Evolutionary conservation across 1,140 invertebrate species (phyloP), one percentile per base, ranked within the genome.

Genomic region (Forficula auricularia): DNA sequence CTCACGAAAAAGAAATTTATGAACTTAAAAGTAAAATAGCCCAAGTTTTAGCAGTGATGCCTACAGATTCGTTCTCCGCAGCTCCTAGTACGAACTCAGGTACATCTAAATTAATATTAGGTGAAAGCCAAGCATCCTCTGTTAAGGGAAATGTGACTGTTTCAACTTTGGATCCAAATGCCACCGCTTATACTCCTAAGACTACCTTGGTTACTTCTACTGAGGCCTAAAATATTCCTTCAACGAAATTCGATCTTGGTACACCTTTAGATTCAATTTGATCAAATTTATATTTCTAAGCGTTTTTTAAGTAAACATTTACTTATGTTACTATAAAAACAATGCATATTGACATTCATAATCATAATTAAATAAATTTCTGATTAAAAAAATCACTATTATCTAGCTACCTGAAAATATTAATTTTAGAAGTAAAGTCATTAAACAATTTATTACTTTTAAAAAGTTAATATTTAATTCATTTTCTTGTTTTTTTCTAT

Each of bases 1-100:
- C 73, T 48, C 83, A 86, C 64, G 88, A 94, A 48, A 83, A 83
- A 59, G 87, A 94, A 64, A 82, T 92, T 48, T 79, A 82, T 53
- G 81, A 89, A 54, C 69, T 94, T 51, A 92, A 92, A 63, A 72
- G 75, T 41, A 86, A 86, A 64, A 81, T 86, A 52, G 84, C 87
- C 38, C 88, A 95, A 64, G 78, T 90, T 52, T 67, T 92, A 60
- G 86, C 87, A 30, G 80, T 92, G 45, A 88, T 91, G 80, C 86
- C 88, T 19, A 70, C 75, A 50, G 79, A 78, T 53, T 65, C 70
- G 35, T 70, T 76, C 55, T 58, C 47, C 39, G 62, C 41, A 57
- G 60, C 41, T 52, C 56, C 42, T 52, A 38, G 41, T 40, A 40
- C 57, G 6, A 38, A 42, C 32, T 44, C 50, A 55, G 48, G 56